A percentile compares a stretch with the other conserved stretches of the same genome.
Evolutionary conservation across 1,140 invertebrate genomes (phyloP).

Genomic region (Tribolium madens): DNA sequence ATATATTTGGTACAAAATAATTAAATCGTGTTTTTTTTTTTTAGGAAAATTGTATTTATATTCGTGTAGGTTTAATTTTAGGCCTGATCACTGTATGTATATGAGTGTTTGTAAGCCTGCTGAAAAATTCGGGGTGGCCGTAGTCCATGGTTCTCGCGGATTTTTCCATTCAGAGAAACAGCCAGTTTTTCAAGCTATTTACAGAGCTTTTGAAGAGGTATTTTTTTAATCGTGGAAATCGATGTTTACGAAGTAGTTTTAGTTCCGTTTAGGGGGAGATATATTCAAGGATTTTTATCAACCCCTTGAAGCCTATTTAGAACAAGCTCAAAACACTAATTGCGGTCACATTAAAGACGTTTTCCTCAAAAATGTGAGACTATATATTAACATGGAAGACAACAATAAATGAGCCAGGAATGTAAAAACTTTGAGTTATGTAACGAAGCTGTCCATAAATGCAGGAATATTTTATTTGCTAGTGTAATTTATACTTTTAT

Average conservation of each 20-base stretch:
- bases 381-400: constrained; percentile 9
- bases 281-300: constrained; percentile 66
- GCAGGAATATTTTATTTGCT: background rate
- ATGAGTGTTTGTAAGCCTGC: constrained; percentile 85
- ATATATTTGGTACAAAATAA: background rate
- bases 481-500: background rate
- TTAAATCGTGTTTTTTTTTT: constrained; percentile 56
- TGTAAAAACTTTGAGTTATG: too few relatives aligned
- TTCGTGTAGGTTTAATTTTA: constrained; percentile 91
- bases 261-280: constrained; percentile 69
- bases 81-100: constrained; percentile 96
- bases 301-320: constrained; percentile 66
- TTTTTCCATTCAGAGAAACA: constrained; percentile 89
- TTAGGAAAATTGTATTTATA: constrained; percentile 83
- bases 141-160: constrained; percentile 90
- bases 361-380: constrained; percentile 66
- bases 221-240: constrained; percentile 32
- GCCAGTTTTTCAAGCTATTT: constrained; percentile 85
- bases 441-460: constrained; percentile 3
- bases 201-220: constrained; percentile 77
- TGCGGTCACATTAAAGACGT: constrained; percentile 68
- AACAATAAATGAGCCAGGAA: background rate
- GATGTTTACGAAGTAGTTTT: constrained; percentile 55
- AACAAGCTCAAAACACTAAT: constrained; percentile 64
- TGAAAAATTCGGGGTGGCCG: constrained; percentile 79